phyloP scores from a whole-genome alignment of 2,113 vertebrate genomes.

The Proterorhinus semilunaris region DNA sequence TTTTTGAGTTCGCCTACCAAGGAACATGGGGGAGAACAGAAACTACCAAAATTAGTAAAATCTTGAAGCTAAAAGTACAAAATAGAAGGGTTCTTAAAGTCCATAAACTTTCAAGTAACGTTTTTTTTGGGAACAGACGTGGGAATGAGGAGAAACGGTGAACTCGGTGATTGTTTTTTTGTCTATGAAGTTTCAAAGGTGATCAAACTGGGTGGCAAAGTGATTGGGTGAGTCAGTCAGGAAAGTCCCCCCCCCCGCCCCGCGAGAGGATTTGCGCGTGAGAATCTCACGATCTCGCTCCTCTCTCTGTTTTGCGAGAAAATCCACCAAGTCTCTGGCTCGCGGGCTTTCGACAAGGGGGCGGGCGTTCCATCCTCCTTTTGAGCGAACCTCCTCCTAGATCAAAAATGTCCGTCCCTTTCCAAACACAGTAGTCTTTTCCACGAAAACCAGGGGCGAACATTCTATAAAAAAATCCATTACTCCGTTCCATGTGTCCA shows the following conservation, averaged over 20 bases:
- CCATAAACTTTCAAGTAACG: conserved; percentile 62
- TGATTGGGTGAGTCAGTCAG: conserved; percentile 60
- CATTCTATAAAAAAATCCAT: conserved; percentile 16
- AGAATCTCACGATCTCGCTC: conserved; percentile 47
- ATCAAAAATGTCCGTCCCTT: conserved; percentile 46
- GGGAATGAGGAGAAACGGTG: conserved; percentile 38
- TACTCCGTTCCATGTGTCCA: conserved; percentile 7
- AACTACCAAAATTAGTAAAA: conserved; percentile 34
- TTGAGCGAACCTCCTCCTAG: conserved; percentile 24
- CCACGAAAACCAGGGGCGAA: conserved; percentile 25
- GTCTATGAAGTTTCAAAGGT: conserved; percentile 36
- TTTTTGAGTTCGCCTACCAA: conserved; percentile 25
- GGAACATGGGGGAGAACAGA: conserved; percentile 33
- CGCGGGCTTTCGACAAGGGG: conserved; percentile 22
- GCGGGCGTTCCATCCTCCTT: conserved; percentile 30
- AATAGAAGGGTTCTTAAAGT: conserved; percentile 21
- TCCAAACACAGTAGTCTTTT: conserved; percentile 47
- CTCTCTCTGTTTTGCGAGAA: conserved; percentile 54
- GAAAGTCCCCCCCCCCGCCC: conserved; percentile 33
- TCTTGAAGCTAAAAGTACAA: conserved; percentile 29
- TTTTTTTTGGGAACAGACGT: conserved; percentile 21
- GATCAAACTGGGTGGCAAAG: conserved; percentile 47
- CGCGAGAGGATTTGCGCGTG: conserved; percentile 55
- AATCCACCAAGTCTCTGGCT: conserved; percentile 71
- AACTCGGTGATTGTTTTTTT: conserved; percentile 22